Evolutionary conservation across 1,140 invertebrate genomes (phyloP).

Genomic region (Marisa cornuarietis): DNA sequence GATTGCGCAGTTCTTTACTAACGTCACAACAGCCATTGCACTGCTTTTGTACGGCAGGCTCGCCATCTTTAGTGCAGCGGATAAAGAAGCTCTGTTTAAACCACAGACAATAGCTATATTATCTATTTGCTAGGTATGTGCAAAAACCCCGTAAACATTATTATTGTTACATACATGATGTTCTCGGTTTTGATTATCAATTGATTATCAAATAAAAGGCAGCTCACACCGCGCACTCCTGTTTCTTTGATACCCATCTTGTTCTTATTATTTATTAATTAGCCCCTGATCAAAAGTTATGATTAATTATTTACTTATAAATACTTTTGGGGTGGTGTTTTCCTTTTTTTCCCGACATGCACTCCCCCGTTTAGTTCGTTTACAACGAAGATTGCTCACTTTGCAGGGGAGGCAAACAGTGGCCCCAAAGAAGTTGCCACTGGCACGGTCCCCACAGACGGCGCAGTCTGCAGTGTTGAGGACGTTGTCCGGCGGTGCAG

Average conservation of each 20-base stretch:
- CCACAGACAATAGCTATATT: background rate
- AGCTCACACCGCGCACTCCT: no score
- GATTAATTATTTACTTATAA: no score
- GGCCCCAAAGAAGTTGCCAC: conserved; percentile 69
- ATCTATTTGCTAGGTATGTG: background rate
- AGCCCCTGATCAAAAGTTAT: no score
- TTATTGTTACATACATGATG: no score
- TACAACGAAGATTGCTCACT: conserved; percentile 33
- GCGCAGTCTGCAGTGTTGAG: conserved; percentile 15
- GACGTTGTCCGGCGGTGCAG: no score
- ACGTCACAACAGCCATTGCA: conserved; percentile 53
- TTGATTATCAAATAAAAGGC: no score
- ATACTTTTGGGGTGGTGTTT: no score
- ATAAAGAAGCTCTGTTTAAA: conserved; percentile 60
- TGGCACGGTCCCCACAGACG: conserved; percentile 66
- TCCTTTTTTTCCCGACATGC: no score
- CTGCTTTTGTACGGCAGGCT: conserved; percentile 45
- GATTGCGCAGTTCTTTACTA: conserved; percentile 78
- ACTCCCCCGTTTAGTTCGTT: no score
- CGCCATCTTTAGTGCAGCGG: conserved; percentile 55
- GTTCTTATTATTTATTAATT: no score
- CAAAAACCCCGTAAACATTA: background rate
- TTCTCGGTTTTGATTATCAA: no score
- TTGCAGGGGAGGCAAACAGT: conserved; percentile 68
- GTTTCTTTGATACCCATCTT: no score